Evolutionary conservation across 2,113 vertebrate species (phyloP).

Genomic region (Apus apus): DNA sequence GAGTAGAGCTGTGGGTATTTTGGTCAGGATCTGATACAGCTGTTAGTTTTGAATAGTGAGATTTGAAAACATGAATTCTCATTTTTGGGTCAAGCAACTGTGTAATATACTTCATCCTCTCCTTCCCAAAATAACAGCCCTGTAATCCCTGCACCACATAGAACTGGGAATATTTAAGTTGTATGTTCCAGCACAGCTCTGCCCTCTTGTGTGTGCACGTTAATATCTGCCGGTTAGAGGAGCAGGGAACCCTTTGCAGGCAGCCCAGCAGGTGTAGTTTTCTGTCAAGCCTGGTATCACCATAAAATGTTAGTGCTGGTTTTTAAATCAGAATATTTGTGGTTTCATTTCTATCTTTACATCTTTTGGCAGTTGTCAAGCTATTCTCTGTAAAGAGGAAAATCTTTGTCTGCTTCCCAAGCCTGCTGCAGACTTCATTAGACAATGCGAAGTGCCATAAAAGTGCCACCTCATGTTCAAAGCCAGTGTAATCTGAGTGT

Average conservation of each 20-base stretch:
- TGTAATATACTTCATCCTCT: background rate
- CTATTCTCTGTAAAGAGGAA: background rate
- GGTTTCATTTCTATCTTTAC: background rate
- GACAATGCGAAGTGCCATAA: background rate
- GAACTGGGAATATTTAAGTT: background rate
- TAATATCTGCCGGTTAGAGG: background rate
- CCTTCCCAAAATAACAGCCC: background rate
- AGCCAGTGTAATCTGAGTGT: background rate
- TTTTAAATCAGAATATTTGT: background rate
- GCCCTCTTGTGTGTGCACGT: slow-evolving; percentile 20
- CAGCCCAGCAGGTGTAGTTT: background rate
- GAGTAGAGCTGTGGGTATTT: background rate
- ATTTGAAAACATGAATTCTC: background rate
- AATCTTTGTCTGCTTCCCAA: background rate
- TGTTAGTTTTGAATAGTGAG: background rate
- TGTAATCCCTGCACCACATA: background rate
- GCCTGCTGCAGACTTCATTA: background rate
- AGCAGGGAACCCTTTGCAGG: background rate
- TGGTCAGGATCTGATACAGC: background rate
- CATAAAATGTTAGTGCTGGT: background rate
- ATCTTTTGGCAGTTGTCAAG: background rate
- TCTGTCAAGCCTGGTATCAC: background rate
- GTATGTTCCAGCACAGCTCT: slow-evolving; percentile 25
- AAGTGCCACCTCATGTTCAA: background rate
- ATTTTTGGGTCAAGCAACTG: background rate